Evolutionary conservation across 2,797 vertebrate species (phyloP).

Genomic region (Sebastes elongatus): DNA sequence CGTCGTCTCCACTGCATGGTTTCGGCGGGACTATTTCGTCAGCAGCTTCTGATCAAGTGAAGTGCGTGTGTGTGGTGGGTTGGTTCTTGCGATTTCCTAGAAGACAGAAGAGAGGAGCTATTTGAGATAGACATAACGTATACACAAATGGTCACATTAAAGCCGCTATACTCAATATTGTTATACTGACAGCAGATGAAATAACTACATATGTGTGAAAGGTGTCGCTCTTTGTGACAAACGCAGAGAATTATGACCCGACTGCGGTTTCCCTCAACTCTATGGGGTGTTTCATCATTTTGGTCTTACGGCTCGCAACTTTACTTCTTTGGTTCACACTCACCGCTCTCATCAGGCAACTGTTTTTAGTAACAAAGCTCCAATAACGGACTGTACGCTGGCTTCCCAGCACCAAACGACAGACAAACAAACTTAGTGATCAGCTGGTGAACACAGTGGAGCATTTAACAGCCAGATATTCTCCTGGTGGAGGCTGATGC

Average conservation of each 20-base stretch:
- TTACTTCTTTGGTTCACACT: background rate
- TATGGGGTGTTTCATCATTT: background rate
- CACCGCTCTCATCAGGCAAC: background rate
- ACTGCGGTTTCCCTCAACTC: background rate
- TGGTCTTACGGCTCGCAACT: background rate
- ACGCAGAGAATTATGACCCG: background rate
- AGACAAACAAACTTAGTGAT: background rate
- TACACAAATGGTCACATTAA: background rate
- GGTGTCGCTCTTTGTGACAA: background rate
- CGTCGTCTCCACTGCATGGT: conserved; percentile 84
- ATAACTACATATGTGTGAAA: background rate
- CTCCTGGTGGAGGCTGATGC: background rate
- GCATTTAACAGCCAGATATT: background rate
- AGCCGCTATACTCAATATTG: background rate
- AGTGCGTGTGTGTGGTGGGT: background rate
- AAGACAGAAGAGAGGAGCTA: conserved; percentile 4
- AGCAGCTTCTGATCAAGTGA: background rate
- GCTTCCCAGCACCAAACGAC: background rate
- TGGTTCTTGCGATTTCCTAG: conserved; percentile 9
- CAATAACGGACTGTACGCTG: background rate
- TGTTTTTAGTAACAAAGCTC: background rate
- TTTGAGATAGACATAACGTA: background rate
- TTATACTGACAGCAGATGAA: background rate
- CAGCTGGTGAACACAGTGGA: background rate
- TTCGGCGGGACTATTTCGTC: conserved; percentile 58